Conservation (phyloP, 2,113 vertebrate genomes). For the Chloebia gouldiae region DNA sequence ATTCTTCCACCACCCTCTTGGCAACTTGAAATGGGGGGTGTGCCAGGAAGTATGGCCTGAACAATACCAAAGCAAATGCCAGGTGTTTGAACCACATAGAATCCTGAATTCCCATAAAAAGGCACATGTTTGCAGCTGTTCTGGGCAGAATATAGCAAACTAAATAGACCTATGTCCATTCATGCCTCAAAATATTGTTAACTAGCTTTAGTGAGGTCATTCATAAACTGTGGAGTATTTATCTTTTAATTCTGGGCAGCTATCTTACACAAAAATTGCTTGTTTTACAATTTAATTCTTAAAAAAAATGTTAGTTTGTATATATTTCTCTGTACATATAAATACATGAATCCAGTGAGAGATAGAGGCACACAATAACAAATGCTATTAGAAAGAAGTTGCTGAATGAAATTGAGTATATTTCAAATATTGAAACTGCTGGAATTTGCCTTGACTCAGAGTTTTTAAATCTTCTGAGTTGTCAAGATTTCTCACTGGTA, state of each 20-base stretch:
- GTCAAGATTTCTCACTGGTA: background rate
- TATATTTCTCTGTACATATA: background rate
- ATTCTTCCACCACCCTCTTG: background rate
- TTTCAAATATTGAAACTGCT: background rate
- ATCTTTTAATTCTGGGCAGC: background rate
- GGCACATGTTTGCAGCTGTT: background rate
- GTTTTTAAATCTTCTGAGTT: background rate
- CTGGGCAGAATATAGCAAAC: background rate
- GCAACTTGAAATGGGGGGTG: background rate
- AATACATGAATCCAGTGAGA: background rate
- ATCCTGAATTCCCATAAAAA: background rate
- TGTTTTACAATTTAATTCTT: background rate
- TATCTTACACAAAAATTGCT: background rate
- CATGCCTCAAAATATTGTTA: background rate
- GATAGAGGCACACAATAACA: background rate
- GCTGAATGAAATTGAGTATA: background rate
- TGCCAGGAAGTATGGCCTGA: background rate
- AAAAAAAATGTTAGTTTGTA: background rate
- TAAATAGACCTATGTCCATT: background rate
- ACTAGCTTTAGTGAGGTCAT: background rate
- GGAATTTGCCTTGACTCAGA: background rate
- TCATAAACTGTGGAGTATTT: background rate
- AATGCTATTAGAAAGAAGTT: background rate
- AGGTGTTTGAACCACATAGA: background rate
- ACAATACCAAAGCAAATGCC: background rate